A percentile compares a stretch with the other conserved stretches of the same genome.
These are phyloP conservation scores for Tetragonisca angustula DNA, from an alignment of 2,888 invertebrate genomes.

Conservation along the genomic window DNA sequence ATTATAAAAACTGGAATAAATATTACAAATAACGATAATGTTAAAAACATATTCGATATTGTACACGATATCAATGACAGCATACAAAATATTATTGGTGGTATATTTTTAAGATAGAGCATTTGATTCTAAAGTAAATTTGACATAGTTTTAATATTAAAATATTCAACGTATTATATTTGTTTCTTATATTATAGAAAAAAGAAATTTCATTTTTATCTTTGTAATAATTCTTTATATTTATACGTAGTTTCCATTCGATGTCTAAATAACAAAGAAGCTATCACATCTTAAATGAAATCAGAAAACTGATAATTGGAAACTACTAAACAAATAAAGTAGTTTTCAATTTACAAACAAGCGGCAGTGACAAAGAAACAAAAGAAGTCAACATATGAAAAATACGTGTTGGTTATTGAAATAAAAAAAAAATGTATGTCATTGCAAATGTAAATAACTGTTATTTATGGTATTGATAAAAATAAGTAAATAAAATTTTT, in stretches of 20 bases:
- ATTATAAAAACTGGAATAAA: neutral
- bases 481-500: constrained; percentile 20
- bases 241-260: constrained; percentile 11
- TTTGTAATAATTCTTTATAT: constrained; percentile 15
- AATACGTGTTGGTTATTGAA: neutral
- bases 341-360: constrained; percentile 25
- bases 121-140: neutral
- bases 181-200: neutral
- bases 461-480: constrained; percentile 39
- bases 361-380: constrained; percentile 9
- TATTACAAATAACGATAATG: neutral
- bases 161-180: neutral
- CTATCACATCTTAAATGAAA: neutral
- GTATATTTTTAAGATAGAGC: neutral
- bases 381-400: constrained; percentile 8
- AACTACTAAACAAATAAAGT: constrained; percentile 18
- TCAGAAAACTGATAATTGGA: neutral
- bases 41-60: neutral
- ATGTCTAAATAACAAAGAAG: neutral
- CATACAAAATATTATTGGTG: neutral
- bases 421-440: constrained; percentile 20
- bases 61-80: accelerated
- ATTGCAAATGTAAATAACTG: constrained; percentile 33
- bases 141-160: neutral
- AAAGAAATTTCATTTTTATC: constrained; percentile 4